Conservation (phyloP, 2,797 vertebrate genomes). For the Aplochiton taeniatus region DNA sequence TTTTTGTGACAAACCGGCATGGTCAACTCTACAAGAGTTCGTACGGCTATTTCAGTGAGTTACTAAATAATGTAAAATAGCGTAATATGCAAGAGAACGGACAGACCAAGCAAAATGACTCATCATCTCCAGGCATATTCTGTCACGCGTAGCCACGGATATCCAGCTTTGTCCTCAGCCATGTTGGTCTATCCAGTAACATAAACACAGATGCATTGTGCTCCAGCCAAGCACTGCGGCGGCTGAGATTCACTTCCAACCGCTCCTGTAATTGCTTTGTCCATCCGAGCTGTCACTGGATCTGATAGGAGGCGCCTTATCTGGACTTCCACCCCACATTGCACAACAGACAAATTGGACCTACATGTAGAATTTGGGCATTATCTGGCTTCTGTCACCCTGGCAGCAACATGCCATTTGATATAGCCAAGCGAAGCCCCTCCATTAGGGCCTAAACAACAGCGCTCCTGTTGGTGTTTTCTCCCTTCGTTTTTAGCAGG, state of each 20-base stretch:
- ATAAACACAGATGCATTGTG: conserved; percentile 55
- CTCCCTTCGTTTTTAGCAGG: conserved; percentile 24
- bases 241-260: conserved; percentile 55
- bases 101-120: conserved; percentile 31
- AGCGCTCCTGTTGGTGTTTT: conserved; percentile 48
- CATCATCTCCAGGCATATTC: conserved; percentile 37
- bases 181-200: conserved; percentile 28
- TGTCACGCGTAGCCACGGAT: conserved; percentile 14
- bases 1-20: too few relatives aligned
- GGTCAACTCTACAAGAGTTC: too few relatives aligned
- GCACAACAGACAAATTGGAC: conserved; percentile 67
- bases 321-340: conserved; percentile 41
- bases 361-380: conserved; percentile 30
- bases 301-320: conserved; percentile 68
- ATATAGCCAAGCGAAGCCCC: conserved; percentile 22
- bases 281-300: conserved; percentile 61
- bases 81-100: background rate
- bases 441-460: conserved; percentile 39
- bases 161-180: conserved; percentile 22
- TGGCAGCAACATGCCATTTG: conserved; percentile 46
- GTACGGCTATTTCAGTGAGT: too few relatives aligned
- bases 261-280: conserved; percentile 69
- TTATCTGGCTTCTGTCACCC: conserved; percentile 53
- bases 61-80: too few relatives aligned
- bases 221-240: conserved; percentile 38